Evolutionary conservation across 2,888 invertebrate genomes (phyloP).

Genomic region (Alentia gelatinosa): DNA sequence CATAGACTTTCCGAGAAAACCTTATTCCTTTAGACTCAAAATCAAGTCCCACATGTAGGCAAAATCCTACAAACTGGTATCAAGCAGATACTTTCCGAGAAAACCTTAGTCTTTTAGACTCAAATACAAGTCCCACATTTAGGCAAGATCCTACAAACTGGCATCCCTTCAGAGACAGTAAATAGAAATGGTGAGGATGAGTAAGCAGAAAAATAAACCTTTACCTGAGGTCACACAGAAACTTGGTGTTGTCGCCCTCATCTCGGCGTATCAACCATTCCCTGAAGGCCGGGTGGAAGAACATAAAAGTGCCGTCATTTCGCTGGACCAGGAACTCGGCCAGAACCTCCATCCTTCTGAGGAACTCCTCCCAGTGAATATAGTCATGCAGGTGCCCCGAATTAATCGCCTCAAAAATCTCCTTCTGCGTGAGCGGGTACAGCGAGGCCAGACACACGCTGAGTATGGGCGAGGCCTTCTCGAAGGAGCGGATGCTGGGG

Average conservation of each 20-base stretch:
- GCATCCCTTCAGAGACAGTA: too few relatives aligned
- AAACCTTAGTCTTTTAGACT: neutral
- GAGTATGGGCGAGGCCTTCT: conserved; percentile 90
- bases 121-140: neutral
- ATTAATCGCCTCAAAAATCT: conserved; percentile 96
- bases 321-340: conserved; percentile 93
- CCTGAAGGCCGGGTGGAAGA: conserved; percentile 98
- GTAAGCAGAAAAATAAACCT: conserved; percentile 34
- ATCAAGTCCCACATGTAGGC: neutral
- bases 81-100: too few relatives aligned
- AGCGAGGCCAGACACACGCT: conserved; percentile 94
- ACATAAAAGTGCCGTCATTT: conserved; percentile 96
- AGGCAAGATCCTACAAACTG: too few relatives aligned
- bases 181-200: too few relatives aligned
- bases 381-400: conserved; percentile 90
- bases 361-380: conserved; percentile 94
- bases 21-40: neutral
- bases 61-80: too few relatives aligned
- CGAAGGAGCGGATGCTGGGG: conserved; percentile 93
- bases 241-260: conserved; percentile 89
- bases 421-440: conserved; percentile 92
- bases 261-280: conserved; percentile 94
- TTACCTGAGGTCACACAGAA: conserved; percentile 92
- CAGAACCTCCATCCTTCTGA: conserved; percentile 91
- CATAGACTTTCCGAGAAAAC: too few relatives aligned